These are phyloP conservation scores for Channallabes apus DNA, from an alignment of 2,797 vertebrate species.

Conservation along the genomic window DNA sequence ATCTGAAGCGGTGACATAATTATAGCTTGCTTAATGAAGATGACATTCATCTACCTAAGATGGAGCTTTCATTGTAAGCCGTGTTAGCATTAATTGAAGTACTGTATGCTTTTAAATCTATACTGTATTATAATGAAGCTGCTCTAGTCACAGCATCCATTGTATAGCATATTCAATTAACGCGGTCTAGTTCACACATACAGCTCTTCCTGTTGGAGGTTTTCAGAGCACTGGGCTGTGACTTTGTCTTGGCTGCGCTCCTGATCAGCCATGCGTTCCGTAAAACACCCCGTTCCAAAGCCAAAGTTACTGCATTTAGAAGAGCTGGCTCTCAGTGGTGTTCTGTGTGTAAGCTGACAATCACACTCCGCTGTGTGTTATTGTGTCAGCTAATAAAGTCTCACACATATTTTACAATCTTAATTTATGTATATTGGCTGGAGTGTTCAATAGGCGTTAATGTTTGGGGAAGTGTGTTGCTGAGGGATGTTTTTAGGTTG, in stretches of 20 bases:
- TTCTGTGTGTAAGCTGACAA: conserved; percentile 5
- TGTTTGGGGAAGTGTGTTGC: not conserved
- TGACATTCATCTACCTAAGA: not conserved
- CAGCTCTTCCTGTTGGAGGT: conserved; percentile 31
- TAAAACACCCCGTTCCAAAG: conserved; percentile 2
- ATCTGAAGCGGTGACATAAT: not conserved
- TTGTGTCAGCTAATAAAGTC: conserved; percentile 22
- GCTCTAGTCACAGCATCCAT: conserved; percentile 4
- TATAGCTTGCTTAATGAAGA: not conserved
- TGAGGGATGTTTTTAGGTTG: not conserved
- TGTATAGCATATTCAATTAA: conserved; percentile 32
- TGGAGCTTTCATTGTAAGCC: conserved; percentile 16
- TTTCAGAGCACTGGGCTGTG: conserved; percentile 34
- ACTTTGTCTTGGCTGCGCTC: conserved; percentile 41
- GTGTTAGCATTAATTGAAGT: conserved; percentile 32
- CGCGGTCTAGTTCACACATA: conserved; percentile 26
- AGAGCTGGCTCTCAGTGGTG: conserved; percentile 20
- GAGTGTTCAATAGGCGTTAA: not conserved
- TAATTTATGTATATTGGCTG: conserved; percentile 16
- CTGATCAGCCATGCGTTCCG: conserved; percentile 34
- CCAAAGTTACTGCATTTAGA: conserved; percentile 38
- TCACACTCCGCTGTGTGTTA: conserved; percentile 14
- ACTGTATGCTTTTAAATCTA: conserved; percentile 27
- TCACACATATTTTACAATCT: not conserved
- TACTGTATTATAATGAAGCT: conserved; percentile 34